These are phyloP conservation scores for Oenanthe melanoleuca DNA, from an alignment of 2,113 vertebrate genomes.

Conservation along the genomic window DNA sequence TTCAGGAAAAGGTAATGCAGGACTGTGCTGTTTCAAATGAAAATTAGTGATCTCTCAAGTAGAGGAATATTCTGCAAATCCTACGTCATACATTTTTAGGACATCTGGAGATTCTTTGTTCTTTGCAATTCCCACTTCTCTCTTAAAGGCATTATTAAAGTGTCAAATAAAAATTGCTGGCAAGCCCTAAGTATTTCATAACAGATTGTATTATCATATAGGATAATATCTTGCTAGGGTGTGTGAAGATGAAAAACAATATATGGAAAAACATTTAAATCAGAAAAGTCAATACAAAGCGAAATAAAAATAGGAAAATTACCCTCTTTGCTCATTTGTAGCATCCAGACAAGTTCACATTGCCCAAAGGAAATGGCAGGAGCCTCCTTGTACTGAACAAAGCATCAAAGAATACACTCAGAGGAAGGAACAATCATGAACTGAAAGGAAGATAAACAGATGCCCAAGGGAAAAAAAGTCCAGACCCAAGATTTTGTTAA, in stretches of 20 bases:
- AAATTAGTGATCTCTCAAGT: not conserved
- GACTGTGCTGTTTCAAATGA: not conserved
- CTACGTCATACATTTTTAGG: not conserved
- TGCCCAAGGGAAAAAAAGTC: not conserved
- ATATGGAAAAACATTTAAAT: conserved; percentile 6
- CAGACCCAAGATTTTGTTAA: not conserved
- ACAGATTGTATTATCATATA: conserved; percentile 14
- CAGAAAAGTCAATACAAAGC: not conserved
- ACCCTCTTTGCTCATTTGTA: not conserved
- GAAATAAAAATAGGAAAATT: conserved; percentile 12
- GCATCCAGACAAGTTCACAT: not conserved
- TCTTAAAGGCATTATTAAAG: conserved; percentile 51
- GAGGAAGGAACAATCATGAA: not conserved
- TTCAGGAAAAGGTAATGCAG: not conserved
- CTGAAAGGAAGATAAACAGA: conserved; percentile 2
- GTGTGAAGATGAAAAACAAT: not conserved
- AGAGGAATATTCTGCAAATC: conserved; percentile 27
- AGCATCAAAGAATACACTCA: not conserved
- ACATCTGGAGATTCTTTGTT: conserved; percentile 49
- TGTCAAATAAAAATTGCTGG: conserved; percentile 46
- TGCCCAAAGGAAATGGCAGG: conserved; percentile 9
- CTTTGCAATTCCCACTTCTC: conserved; percentile 25
- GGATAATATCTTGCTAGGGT: conserved; percentile 26
- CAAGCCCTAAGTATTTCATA: conserved; percentile 25
- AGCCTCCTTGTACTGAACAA: conserved; percentile 2